Conservation (phyloP, 2,113 vertebrate species). For the Alligator mississippiensis region DNA sequence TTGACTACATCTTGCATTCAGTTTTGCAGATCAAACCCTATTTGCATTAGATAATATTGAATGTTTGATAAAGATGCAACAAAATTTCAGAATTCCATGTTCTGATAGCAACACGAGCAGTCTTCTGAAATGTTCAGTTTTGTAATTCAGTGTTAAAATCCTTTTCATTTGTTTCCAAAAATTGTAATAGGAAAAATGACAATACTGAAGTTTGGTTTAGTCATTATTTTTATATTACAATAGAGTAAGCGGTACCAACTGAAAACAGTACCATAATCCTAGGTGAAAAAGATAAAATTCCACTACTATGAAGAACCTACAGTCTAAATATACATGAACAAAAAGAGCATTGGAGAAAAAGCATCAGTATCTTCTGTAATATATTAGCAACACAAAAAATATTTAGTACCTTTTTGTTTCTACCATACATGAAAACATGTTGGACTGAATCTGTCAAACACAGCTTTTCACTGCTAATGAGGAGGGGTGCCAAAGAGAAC, state of each 20-base stretch:
- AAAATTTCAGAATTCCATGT: not conserved
- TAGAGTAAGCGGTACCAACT: not conserved
- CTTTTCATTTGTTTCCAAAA: not conserved
- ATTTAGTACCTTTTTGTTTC: not conserved
- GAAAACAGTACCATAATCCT: not conserved
- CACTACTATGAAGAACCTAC: not conserved
- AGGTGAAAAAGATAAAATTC: not conserved
- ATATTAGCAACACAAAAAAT: not conserved
- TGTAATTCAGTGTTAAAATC: not conserved
- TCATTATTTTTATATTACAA: not conserved
- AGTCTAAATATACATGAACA: not conserved
- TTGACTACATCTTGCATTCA: not conserved
- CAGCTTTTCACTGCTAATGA: not conserved
- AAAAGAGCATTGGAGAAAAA: not conserved
- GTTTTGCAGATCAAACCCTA: not conserved
- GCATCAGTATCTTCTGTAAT: not conserved
- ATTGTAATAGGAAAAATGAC: not conserved
- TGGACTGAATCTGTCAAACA: not conserved
- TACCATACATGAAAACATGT: rapidly evolving
- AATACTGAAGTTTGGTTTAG: not conserved
- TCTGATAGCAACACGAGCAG: not conserved
- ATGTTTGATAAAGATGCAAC: not conserved
- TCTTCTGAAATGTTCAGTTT: not conserved
- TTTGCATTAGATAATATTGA: not conserved
- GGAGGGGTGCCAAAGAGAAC: not conserved